phyloP scores from a whole-genome alignment of 53 echinoderm and acorn worm species.

The Zoroaster sp. region DNA sequence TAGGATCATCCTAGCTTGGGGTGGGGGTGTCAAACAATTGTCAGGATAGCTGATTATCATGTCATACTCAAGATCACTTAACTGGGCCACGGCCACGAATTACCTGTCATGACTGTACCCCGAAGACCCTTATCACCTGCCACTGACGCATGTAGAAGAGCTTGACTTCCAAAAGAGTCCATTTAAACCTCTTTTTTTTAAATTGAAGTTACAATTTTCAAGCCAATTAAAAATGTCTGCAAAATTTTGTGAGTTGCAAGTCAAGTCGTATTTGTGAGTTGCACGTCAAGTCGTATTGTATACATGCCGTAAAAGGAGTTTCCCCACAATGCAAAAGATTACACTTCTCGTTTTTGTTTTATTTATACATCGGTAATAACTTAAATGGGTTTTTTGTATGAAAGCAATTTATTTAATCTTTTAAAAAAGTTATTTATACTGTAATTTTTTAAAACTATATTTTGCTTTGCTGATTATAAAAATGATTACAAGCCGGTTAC shows the following conservation, averaged over 20 bases:
- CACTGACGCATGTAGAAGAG: conserved; percentile 31
- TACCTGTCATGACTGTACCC: not conserved
- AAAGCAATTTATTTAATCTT: not conserved
- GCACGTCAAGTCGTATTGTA: not conserved
- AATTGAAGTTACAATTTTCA: not conserved
- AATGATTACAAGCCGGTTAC: no score
- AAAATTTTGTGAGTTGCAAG: not conserved
- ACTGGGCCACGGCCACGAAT: no score
- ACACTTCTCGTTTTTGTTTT: no score
- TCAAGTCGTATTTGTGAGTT: not conserved
- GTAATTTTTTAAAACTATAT: no score
- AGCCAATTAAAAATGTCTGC: no score
- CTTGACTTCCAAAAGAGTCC: conserved; percentile 51
- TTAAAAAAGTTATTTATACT: no score
- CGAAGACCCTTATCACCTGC: not conserved
- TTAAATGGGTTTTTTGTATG: not conserved
- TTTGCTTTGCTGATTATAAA: no score
- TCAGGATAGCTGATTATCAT: no score
- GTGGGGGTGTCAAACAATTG: no score
- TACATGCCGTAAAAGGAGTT: not conserved
- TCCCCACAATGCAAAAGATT: not conserved
- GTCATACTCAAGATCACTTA: no score
- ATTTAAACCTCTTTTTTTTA: not conserved
- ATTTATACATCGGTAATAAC: no score
- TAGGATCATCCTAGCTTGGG: no score